Evolutionary conservation across 2,113 vertebrate genomes (phyloP).

Genomic region (Rynchops niger): DNA sequence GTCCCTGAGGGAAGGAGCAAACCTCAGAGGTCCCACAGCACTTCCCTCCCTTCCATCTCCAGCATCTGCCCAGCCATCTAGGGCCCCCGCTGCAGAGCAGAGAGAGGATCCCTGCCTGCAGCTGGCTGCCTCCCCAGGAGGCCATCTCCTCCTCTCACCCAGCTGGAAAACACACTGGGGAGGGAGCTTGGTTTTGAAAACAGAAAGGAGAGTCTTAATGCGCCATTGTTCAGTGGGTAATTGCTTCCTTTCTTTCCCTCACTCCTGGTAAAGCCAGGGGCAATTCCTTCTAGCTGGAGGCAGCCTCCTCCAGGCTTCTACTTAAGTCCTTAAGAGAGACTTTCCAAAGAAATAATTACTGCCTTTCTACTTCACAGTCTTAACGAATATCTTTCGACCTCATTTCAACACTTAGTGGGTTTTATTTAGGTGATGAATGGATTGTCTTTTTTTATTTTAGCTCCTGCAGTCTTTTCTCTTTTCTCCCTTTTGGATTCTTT

Average conservation of each 20-base stretch:
- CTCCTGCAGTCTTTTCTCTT: slow-evolving; percentile 37
- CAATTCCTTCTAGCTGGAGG: slow-evolving; percentile 69
- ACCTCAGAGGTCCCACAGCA: neutral
- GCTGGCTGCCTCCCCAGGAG: neutral
- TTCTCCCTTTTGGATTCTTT: slow-evolving; percentile 29
- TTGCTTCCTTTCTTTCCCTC: slow-evolving; percentile 71
- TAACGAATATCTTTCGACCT: slow-evolving; percentile 62
- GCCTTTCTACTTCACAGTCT: slow-evolving; percentile 63
- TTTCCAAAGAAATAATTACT: slow-evolving; percentile 75
- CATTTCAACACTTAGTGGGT: slow-evolving; percentile 53
- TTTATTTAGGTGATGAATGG: slow-evolving; percentile 68
- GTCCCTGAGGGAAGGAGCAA: neutral
- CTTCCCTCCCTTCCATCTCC: neutral
- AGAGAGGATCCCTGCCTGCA: neutral
- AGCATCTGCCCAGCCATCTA: neutral
- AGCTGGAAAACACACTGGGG: slow-evolving; percentile 4
- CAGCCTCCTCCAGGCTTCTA: slow-evolving; percentile 67
- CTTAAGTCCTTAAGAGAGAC: slow-evolving; percentile 65
- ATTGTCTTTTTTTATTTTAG: slow-evolving; percentile 58
- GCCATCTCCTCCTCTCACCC: neutral
- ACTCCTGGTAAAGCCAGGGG: slow-evolving; percentile 61
- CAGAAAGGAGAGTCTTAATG: slow-evolving; percentile 60
- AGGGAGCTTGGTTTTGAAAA: slow-evolving; percentile 51
- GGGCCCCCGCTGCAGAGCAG: neutral
- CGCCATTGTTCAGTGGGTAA: slow-evolving; percentile 74